Conservation (phyloP, 2,888 invertebrate species). For the Sminthurinus aureus region DNA sequence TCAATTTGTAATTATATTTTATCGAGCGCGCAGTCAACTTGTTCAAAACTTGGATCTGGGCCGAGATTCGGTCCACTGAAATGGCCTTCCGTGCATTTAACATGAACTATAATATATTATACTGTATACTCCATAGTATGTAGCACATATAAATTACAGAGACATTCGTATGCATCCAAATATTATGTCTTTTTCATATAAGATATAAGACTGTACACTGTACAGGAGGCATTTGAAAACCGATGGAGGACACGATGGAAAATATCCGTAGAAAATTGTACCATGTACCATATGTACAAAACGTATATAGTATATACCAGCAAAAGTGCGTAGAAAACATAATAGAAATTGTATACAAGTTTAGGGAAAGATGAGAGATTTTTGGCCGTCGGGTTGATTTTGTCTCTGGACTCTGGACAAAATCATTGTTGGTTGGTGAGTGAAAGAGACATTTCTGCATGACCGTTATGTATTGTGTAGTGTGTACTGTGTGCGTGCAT, state of each 20-base stretch:
- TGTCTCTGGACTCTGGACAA: background rate
- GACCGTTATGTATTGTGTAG: background rate
- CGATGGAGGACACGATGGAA: no score
- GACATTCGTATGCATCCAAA: no score
- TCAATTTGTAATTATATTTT: slow-evolving; percentile 22
- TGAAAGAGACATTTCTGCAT: slow-evolving; percentile 12
- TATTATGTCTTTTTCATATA: no score
- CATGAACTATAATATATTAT: background rate
- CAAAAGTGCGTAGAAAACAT: no score
- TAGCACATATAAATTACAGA: no score
- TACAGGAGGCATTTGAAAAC: no score
- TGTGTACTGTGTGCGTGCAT: background rate
- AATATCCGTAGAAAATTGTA: no score
- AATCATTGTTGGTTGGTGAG: background rate
- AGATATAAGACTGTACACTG: no score
- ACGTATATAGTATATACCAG: background rate
- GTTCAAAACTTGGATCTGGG: slow-evolving; percentile 11
- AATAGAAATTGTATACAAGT: background rate
- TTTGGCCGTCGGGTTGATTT: background rate
- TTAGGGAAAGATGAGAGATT: background rate
- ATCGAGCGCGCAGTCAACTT: slow-evolving; percentile 16
- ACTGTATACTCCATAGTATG: background rate
- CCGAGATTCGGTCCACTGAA: slow-evolving; percentile 7
- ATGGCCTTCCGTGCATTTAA: no score
- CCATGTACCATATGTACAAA: no score